Percentiles rank a stretch among this genome's conserved stretches.
Evolutionary conservation across 1,140 invertebrate genomes (phyloP).

Genomic region (Macrostomum lignano): DNA sequence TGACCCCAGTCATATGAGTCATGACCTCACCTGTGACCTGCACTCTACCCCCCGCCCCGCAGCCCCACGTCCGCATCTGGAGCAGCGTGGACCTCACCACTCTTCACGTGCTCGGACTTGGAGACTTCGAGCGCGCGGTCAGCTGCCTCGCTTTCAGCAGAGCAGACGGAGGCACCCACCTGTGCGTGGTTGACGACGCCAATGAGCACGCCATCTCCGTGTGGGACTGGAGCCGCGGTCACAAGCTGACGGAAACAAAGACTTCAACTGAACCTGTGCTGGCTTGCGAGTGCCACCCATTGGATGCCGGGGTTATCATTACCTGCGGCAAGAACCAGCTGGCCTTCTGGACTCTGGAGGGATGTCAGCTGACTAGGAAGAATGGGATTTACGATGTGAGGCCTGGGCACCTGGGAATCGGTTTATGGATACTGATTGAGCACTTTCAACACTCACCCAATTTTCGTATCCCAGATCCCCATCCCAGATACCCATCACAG

Average conservation of each 20-base stretch:
- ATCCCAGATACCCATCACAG: too few relatives aligned
- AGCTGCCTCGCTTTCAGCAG: slow-evolving; percentile 58
- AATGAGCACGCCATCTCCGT: slow-evolving; percentile 60
- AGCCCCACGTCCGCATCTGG: slow-evolving; percentile 73
- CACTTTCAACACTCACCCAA: too few relatives aligned
- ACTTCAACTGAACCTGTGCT: slow-evolving; percentile 66
- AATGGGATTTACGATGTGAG: slow-evolving; percentile 46
- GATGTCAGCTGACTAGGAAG: slow-evolving; percentile 47
- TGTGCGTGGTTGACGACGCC: slow-evolving; percentile 57
- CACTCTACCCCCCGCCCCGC: too few relatives aligned
- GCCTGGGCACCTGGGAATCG: too few relatives aligned
- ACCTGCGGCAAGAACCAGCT: slow-evolving; percentile 68
- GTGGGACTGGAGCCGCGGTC: slow-evolving; percentile 54
- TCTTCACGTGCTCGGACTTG: slow-evolving; percentile 50
- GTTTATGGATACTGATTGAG: too few relatives aligned
- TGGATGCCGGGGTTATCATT: slow-evolving; percentile 55
- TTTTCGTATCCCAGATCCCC: too few relatives aligned
- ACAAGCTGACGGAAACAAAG: slow-evolving; percentile 66
- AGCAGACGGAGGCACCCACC: slow-evolving; percentile 49
- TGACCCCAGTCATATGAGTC: too few relatives aligned
- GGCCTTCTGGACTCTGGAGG: slow-evolving; percentile 62
- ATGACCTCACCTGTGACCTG: too few relatives aligned
- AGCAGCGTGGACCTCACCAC: slow-evolving; percentile 63
- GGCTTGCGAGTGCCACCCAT: slow-evolving; percentile 61
- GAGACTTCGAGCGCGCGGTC: slow-evolving; percentile 53